Evolutionary conservation across 2,797 vertebrate species (phyloP).

Genomic region (Myotis myotis): DNA sequence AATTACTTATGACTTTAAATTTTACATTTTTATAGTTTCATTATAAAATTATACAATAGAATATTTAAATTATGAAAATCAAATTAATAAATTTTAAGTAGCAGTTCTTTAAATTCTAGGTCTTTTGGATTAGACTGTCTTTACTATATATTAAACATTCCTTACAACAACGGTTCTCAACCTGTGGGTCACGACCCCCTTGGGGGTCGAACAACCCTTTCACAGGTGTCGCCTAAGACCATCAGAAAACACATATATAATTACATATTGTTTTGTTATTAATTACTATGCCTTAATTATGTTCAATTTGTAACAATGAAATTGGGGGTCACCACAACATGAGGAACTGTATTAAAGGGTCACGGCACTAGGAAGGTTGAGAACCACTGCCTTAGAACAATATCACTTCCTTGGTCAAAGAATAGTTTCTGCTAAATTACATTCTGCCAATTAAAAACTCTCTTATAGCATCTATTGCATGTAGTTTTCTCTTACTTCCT

Average conservation of each 20-base stretch:
- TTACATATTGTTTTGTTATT: no score
- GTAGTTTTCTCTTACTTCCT: background rate
- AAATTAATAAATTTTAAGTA: background rate
- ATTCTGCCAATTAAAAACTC: constrained; percentile 47
- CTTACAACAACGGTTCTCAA: background rate
- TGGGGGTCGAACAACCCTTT: no score
- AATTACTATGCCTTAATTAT: no score
- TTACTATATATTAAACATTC: background rate
- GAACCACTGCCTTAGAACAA: background rate
- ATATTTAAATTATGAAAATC: background rate
- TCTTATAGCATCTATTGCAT: background rate
- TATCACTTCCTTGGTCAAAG: background rate
- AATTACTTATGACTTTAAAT: background rate
- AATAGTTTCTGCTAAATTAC: constrained; percentile 27
- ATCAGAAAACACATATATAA: no score
- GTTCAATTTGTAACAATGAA: no score
- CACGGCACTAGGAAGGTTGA: no score
- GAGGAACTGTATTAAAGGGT: no score
- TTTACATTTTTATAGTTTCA: background rate
- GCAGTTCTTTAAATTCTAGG: background rate
- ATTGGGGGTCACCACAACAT: no score
- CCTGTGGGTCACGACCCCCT: no score
- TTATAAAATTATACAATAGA: background rate
- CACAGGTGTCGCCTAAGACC: no score
- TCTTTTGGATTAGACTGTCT: background rate